Conservation (phyloP, 53 echinoderm and acorn worm species). For the Temnopleurus reevesii region DNA sequence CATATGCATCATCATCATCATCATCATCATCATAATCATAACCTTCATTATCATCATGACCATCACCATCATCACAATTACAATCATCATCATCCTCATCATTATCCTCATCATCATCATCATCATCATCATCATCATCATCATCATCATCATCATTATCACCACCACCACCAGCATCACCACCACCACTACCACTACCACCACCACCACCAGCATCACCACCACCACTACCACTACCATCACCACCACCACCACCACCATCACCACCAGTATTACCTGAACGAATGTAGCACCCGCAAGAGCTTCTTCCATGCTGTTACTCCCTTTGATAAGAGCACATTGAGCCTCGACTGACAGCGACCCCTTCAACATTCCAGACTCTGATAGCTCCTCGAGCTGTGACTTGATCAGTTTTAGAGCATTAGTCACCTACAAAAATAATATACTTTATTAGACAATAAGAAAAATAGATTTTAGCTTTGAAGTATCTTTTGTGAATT, state of each 20-base stretch:
- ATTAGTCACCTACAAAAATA: conserved; percentile 73
- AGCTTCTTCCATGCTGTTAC: conserved; percentile 70
- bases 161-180: no score
- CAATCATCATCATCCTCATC: background rate
- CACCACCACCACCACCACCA: no score
- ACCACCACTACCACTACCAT: no score
- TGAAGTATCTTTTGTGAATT: no score
- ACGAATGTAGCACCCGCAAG: conserved; percentile 82
- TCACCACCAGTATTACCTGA: no score
- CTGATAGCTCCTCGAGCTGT: conserved; percentile 66
- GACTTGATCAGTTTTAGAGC: conserved; percentile 72
- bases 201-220: no score
- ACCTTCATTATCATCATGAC: background rate
- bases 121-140: background rate
- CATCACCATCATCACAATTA: background rate
- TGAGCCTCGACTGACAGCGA: conserved; percentile 76
- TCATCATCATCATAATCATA: no score
- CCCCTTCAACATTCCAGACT: conserved; percentile 78
- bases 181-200: background rate
- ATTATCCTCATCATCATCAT: no score
- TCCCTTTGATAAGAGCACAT: conserved; percentile 77
- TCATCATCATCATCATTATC: no score
- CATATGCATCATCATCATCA: no score
- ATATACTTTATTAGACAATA: no score
- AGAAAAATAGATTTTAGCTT: no score